phyloP scores from a whole-genome alignment of 2,113 vertebrate genomes.

The Chelonoidis abingdonii region DNA sequence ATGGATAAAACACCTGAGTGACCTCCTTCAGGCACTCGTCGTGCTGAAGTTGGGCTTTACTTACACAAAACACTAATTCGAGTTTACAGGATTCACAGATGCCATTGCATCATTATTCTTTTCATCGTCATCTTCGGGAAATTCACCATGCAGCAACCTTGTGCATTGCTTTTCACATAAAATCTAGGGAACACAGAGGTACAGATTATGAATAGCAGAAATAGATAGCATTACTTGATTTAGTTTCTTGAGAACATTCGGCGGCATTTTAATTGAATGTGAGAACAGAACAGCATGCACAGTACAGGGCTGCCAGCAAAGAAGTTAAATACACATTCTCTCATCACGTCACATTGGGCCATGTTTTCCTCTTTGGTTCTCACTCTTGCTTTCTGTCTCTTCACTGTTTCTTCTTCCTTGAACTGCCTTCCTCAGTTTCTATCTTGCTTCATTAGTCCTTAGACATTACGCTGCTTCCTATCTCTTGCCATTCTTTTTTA shows the following conservation, averaged over 20 bases:
- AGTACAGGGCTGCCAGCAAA: rapidly evolving
- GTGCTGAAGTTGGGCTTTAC: background rate
- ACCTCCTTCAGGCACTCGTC: background rate
- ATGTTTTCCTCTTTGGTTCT: background rate
- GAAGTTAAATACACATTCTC: background rate
- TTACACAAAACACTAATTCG: background rate
- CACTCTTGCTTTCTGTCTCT: background rate
- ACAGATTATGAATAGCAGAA: background rate
- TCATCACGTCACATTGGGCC: background rate
- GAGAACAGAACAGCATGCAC: background rate
- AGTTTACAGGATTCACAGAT: background rate
- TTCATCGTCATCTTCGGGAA: conserved; percentile 18
- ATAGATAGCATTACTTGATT: background rate
- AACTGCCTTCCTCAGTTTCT: background rate
- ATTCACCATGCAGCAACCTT: background rate
- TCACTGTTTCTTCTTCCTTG: background rate
- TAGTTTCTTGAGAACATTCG: too few species aligned
- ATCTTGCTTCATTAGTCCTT: background rate
- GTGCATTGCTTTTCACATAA: background rate
- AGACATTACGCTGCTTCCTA: background rate
- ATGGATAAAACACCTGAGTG: background rate
- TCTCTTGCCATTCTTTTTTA: background rate
- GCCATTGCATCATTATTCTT: background rate
- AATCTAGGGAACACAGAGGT: background rate
- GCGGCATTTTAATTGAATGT: background rate